phyloP scores from a whole-genome alignment of 2,888 invertebrate genomes.

The Ormyrus rosae region DNA sequence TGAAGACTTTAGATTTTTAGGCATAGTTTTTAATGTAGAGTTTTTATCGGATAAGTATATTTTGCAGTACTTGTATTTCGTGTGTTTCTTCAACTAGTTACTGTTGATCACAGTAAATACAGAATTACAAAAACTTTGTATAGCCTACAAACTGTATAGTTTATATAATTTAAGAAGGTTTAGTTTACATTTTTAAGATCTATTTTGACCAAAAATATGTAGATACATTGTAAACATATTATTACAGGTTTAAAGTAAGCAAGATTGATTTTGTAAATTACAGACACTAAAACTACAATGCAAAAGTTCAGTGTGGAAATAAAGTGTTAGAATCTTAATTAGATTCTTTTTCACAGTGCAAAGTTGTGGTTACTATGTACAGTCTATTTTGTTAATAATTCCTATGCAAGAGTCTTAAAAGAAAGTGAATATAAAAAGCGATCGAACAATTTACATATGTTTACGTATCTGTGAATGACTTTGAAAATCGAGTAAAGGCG shows the following conservation, averaged over 20 bases:
- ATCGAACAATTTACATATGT: too few relatives aligned
- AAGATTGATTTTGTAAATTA: too few relatives aligned
- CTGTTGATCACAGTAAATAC: neutral
- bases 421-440: neutral
- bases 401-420: neutral
- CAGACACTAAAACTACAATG: neutral
- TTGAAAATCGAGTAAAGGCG: too few relatives aligned
- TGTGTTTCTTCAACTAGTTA: too few relatives aligned
- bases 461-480: too few relatives aligned
- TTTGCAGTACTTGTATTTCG: too few relatives aligned
- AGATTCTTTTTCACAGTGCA: neutral
- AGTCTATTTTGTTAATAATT: conserved; percentile 25
- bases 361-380: neutral
- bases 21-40: too few relatives aligned
- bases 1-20: too few relatives aligned
- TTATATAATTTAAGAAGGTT: neutral
- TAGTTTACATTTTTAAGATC: conserved; percentile 27
- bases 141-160: conserved; percentile 2
- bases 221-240: conserved; percentile 4
- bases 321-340: neutral
- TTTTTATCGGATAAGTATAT: too few relatives aligned
- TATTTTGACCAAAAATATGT: conserved; percentile 37
- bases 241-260: conserved; percentile 1
- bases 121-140: neutral
- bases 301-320: neutral